Conservation (phyloP, 2,888 invertebrate species). For the Caenorhabditis auriculariae region DNA sequence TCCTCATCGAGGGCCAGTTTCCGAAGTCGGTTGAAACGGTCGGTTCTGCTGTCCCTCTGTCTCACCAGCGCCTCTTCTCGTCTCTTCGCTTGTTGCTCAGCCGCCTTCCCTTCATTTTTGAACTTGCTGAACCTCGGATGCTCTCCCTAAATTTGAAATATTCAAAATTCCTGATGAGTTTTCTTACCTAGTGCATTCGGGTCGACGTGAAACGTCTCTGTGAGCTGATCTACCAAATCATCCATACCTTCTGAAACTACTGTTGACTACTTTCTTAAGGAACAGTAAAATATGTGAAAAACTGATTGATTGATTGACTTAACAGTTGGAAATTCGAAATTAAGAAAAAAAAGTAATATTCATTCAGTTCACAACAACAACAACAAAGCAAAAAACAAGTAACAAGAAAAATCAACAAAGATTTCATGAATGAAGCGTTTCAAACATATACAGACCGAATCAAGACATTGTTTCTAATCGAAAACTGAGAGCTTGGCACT, state of each 20-base stretch:
- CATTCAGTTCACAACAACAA: background rate
- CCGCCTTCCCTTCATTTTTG: constrained; percentile 37
- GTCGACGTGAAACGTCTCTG: constrained; percentile 30
- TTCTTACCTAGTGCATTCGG: constrained; percentile 25
- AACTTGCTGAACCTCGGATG: constrained; percentile 44
- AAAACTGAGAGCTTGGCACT: too few relatives aligned
- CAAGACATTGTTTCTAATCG: background rate
- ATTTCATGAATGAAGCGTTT: background rate
- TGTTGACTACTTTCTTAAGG: background rate
- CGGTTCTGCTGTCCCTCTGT: constrained; percentile 21
- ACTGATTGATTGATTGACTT: background rate
- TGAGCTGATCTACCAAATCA: constrained; percentile 11
- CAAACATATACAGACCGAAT: background rate
- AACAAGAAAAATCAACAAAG: background rate
- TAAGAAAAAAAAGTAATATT: background rate
- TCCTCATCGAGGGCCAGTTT: constrained; percentile 12
- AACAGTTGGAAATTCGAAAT: background rate
- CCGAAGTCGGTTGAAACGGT: constrained; percentile 10
- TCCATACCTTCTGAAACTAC: constrained; percentile 22
- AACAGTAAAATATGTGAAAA: background rate
- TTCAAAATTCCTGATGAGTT: background rate
- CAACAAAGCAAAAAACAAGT: constrained; percentile 1
- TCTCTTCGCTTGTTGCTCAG: constrained; percentile 47
- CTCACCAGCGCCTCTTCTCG: constrained; percentile 43
- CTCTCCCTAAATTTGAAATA: constrained; percentile 18